Conservation (phyloP, 2,888 invertebrate genomes). For the Lissonota sp. region DNA sequence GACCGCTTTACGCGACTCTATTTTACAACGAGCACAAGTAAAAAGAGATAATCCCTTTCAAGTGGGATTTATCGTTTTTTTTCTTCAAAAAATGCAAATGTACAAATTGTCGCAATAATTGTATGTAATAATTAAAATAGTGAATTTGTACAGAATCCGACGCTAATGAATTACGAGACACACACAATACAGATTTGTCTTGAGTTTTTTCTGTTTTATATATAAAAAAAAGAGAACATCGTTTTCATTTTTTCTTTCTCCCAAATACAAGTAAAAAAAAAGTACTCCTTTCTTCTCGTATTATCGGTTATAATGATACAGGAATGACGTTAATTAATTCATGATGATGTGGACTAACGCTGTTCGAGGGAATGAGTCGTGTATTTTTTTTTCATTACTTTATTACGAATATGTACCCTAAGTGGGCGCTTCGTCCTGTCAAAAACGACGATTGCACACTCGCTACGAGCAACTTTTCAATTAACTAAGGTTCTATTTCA, state of each 20-base stretch:
- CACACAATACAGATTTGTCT: conserved; percentile 66
- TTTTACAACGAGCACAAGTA: conserved; percentile 78
- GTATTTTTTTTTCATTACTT: conserved; percentile 33
- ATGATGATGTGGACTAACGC: conserved; percentile 70
- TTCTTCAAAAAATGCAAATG: conserved; percentile 55
- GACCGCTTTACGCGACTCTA: conserved; percentile 87
- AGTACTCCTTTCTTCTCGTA: conserved; percentile 67
- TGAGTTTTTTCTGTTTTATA: conserved; percentile 70
- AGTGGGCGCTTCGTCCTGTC: conserved; percentile 73
- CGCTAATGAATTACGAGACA: conserved; percentile 57
- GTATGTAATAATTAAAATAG: background rate
- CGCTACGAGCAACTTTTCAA: conserved; percentile 65
- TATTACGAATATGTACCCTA: conserved; percentile 71
- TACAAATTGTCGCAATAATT: conserved; percentile 37
- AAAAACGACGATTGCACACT: conserved; percentile 63
- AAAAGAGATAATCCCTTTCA: conserved; percentile 1
- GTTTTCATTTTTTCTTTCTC: conserved; percentile 56
- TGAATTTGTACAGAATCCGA: conserved; percentile 42
- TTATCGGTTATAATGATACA: conserved; percentile 71
- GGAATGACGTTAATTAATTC: conserved; percentile 77
- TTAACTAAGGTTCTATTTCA: conserved; percentile 12
- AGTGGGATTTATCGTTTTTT: conserved; percentile 26
- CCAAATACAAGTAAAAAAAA: conserved; percentile 76
- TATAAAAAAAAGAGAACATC: conserved; percentile 72
- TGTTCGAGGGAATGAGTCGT: conserved; percentile 66